A percentile compares a stretch with the other conserved stretches of the same genome.
These are phyloP conservation scores for Sialis fuliginosa DNA, from an alignment of 2,888 invertebrate species.

Conservation along the genomic window DNA sequence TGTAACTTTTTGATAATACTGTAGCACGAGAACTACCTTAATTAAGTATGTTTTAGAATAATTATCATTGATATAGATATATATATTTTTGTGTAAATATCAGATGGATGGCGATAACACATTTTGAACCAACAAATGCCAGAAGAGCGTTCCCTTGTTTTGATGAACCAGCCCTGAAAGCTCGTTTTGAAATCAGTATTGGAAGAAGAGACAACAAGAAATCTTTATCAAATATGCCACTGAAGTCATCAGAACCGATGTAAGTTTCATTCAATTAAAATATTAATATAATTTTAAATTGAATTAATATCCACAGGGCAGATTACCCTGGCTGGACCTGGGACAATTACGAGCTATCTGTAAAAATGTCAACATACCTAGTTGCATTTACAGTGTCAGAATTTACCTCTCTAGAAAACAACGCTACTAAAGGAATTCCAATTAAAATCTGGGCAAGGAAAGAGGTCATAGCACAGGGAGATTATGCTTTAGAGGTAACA, in stretches of 20 bases:
- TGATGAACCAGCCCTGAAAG: conserved; percentile 79
- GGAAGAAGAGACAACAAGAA: conserved; percentile 41
- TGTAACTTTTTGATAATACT: no score
- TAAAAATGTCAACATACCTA: conserved; percentile 86
- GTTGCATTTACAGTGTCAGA: conserved; percentile 70
- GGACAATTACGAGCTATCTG: conserved; percentile 55
- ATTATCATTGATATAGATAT: neutral
- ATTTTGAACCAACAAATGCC: conserved; percentile 64
- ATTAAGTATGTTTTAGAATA: neutral
- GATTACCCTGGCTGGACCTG: conserved; percentile 40
- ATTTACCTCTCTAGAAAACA: conserved; percentile 32
- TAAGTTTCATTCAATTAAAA: conserved; percentile 24
- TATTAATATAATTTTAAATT: neutral
- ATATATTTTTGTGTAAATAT: conserved; percentile 9
- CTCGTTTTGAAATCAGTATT: conserved; percentile 53
- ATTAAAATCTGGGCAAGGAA: conserved; percentile 60
- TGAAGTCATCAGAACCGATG: conserved; percentile 29
- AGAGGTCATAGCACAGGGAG: conserved; percentile 50
- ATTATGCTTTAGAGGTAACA: conserved; percentile 56
- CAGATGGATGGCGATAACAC: conserved; percentile 58
- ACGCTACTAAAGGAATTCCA: conserved; percentile 22
- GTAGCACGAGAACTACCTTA: no score
- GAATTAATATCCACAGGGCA: conserved; percentile 24
- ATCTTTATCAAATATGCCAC: conserved; percentile 63
- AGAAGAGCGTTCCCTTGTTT: conserved; percentile 79